A percentile compares a stretch with the other conserved stretches of the same genome.
phyloP scores from a whole-genome alignment of 1,140 invertebrate species.

The Dendrolimus punctatus region DNA sequence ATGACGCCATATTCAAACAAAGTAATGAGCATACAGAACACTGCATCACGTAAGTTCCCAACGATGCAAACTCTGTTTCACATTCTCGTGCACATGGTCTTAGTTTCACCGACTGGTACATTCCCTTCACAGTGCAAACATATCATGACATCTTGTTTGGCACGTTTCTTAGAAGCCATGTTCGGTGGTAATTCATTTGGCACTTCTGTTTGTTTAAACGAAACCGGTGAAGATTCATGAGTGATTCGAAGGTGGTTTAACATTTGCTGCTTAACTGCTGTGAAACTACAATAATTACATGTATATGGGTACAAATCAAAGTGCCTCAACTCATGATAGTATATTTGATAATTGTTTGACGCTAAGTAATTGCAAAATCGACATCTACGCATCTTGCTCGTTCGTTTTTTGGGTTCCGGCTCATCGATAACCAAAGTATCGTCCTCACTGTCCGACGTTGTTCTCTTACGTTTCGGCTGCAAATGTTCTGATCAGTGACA shows the following conservation, averaged over 20 bases:
- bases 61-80: constrained; percentile 23
- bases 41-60: constrained; percentile 34
- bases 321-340: constrained; percentile 33
- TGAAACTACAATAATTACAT: constrained; percentile 33
- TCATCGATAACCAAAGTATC: constrained; percentile 40
- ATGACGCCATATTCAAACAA: constrained; percentile 14
- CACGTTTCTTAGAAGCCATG: constrained; percentile 8
- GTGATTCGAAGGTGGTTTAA: constrained; percentile 15
- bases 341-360: constrained; percentile 9
- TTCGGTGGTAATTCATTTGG: constrained; percentile 11
- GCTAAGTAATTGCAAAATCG: constrained; percentile 22
- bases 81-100: constrained; percentile 24
- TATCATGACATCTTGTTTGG: constrained; percentile 5
- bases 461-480: background rate
- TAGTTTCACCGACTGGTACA: constrained; percentile 10
- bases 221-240: constrained; percentile 12
- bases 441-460: constrained; percentile 30
- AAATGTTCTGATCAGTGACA: constrained; percentile 27
- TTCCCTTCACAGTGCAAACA: constrained; percentile 35
- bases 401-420: constrained; percentile 5
- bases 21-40: constrained; percentile 33
- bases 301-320: constrained; percentile 31
- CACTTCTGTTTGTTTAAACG: constrained; percentile 11
- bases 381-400: constrained; percentile 12
- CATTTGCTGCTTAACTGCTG: constrained; percentile 14